phyloP scores from a whole-genome alignment of 2,888 invertebrate genomes.

The Plebejus melissa region DNA sequence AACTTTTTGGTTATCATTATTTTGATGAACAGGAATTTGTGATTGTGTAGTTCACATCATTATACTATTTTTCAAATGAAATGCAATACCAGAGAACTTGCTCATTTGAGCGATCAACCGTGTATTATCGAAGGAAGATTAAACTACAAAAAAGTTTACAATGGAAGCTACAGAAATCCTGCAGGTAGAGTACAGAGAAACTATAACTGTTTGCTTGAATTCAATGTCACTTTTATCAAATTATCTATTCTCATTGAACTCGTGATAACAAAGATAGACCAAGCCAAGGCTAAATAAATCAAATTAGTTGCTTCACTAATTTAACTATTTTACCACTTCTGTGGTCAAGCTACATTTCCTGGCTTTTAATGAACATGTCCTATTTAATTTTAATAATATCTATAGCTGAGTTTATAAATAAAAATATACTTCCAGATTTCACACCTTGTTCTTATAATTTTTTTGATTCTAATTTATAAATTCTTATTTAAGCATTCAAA shows the following conservation, averaged over 20 bases:
- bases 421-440: too few relatives aligned
- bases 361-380: background rate
- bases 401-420: too few relatives aligned
- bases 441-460: too few relatives aligned
- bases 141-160: constrained; percentile 82
- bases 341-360: background rate
- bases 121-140: constrained; percentile 84
- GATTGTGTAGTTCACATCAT: constrained; percentile 14
- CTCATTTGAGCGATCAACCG: constrained; percentile 80
- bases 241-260: too few relatives aligned
- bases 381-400: too few relatives aligned
- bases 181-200: constrained; percentile 50
- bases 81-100: constrained; percentile 84
- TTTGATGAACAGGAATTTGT: background rate
- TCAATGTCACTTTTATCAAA: background rate
- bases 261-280: background rate
- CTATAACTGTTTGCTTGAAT: background rate
- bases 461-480: background rate
- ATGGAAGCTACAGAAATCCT: constrained; percentile 75
- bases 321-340: background rate
- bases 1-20: background rate
- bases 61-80: constrained; percentile 75
- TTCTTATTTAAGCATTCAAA: constrained; percentile 81
- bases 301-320: background rate
- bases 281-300: background rate